These are phyloP conservation scores for Pygoscelis adeliae DNA, from an alignment of 2,113 vertebrate species.

Conservation along the genomic window DNA sequence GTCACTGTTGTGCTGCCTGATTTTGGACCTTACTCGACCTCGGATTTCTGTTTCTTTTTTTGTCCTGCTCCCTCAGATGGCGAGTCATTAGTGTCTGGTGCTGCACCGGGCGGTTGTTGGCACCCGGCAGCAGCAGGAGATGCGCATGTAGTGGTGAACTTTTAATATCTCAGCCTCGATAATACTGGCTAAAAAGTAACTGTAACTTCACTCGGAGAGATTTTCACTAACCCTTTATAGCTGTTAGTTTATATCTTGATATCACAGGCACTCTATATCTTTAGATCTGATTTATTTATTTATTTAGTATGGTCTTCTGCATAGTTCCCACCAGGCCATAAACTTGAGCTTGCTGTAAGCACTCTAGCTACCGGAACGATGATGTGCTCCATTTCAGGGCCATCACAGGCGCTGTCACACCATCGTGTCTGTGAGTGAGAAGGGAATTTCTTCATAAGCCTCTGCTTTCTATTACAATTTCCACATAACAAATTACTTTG, in stretches of 20 bases:
- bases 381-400: neutral
- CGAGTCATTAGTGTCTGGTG: neutral
- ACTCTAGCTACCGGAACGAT: accelerated
- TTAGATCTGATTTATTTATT: neutral
- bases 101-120: accelerated
- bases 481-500: neutral
- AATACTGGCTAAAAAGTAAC: neutral
- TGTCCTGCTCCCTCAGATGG: neutral
- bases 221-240: neutral
- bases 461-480: neutral
- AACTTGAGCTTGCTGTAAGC: neutral
- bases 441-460: neutral
- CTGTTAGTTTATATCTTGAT: neutral
- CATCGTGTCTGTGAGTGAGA: accelerated
- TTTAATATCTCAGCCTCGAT: neutral
- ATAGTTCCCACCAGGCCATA: accelerated
- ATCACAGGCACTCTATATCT: neutral
- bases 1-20: neutral
- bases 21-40: neutral
- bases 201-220: accelerated
- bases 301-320: neutral
- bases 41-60: neutral
- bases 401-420: neutral
- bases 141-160: accelerated
- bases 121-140: neutral